phyloP scores from a whole-genome alignment of 2,113 vertebrate genomes.

The Strigops habroptila region DNA sequence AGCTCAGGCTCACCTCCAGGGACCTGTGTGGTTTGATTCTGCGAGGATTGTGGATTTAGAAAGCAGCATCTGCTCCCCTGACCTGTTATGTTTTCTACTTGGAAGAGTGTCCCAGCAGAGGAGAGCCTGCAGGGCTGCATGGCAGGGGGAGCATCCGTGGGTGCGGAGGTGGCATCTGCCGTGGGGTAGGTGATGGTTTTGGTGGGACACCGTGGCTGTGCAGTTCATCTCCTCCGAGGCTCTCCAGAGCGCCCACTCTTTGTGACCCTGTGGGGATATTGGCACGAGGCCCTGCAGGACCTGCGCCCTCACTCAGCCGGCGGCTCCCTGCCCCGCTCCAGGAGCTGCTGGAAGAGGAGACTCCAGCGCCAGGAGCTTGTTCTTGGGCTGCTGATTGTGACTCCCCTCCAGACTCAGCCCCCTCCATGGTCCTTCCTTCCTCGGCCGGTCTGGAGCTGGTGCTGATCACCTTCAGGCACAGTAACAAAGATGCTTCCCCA shows the following conservation, averaged over 20 bases:
- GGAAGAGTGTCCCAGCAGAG: neutral
- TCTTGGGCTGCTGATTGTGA: neutral
- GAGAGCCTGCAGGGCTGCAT: neutral
- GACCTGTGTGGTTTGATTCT: neutral
- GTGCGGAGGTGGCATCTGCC: neutral
- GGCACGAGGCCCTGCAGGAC: too few relatives aligned
- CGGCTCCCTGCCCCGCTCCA: fast-evolving
- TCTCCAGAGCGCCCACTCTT: neutral
- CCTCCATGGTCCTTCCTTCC: neutral
- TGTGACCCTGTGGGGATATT: neutral
- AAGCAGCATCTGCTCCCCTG: neutral
- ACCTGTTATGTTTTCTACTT: fast-evolving
- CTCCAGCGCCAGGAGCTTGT: neutral
- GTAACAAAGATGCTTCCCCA: fast-evolving
- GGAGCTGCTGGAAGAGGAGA: neutral
- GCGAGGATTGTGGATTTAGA: neutral
- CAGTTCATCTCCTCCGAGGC: neutral
- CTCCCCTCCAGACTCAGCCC: neutral
- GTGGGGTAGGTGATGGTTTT: fast-evolving
- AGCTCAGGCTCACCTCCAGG: neutral
- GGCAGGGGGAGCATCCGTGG: neutral
- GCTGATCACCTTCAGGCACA: neutral
- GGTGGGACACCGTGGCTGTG: neutral
- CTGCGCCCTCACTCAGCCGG: neutral
- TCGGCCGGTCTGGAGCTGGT: neutral